Evolutionary conservation across 2,888 invertebrate genomes (phyloP).

Genomic region (Galeopsomyia nigrocyanea): DNA sequence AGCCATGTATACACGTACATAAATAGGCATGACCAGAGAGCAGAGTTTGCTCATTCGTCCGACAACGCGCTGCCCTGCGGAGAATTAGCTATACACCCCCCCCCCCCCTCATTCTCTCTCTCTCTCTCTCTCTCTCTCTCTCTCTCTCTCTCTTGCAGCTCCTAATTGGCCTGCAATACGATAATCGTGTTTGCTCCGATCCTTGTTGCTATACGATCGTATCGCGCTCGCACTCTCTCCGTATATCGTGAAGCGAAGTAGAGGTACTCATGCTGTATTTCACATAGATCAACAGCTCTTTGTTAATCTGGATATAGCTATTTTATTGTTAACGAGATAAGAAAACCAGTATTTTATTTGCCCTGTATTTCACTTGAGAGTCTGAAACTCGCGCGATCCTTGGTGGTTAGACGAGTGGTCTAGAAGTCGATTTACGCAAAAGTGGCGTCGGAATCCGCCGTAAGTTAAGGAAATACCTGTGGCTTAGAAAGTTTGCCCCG

Average conservation of each 20-base stretch:
- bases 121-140: conserved; percentile 1
- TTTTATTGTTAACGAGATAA: too few relatives aligned
- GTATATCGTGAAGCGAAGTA: too few relatives aligned
- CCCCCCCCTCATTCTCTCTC: too few relatives aligned
- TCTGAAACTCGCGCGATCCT: too few relatives aligned
- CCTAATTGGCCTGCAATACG: conserved; percentile 52
- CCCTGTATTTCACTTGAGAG: too few relatives aligned
- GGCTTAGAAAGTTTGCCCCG: conserved; percentile 37
- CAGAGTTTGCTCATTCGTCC: conserved; percentile 23
- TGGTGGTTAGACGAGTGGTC: too few relatives aligned
- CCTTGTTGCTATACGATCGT: neutral
- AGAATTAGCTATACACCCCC: too few relatives aligned
- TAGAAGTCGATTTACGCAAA: conserved; percentile 27
- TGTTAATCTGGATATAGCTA: too few relatives aligned
- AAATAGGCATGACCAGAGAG: neutral
- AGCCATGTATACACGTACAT: neutral
- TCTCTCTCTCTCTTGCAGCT: neutral
- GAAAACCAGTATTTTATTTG: too few relatives aligned
- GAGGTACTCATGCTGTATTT: too few relatives aligned
- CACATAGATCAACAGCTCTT: too few relatives aligned
- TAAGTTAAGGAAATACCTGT: conserved; percentile 45
- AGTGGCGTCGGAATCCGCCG: conserved; percentile 25
- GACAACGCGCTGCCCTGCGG: conserved; percentile 11
- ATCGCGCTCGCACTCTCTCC: too few relatives aligned
- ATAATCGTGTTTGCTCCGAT: conserved; percentile 33